These are phyloP conservation scores for Corythornis leucogaster DNA, from an alignment of 2,797 vertebrate genomes.

Conservation along the genomic window DNA sequence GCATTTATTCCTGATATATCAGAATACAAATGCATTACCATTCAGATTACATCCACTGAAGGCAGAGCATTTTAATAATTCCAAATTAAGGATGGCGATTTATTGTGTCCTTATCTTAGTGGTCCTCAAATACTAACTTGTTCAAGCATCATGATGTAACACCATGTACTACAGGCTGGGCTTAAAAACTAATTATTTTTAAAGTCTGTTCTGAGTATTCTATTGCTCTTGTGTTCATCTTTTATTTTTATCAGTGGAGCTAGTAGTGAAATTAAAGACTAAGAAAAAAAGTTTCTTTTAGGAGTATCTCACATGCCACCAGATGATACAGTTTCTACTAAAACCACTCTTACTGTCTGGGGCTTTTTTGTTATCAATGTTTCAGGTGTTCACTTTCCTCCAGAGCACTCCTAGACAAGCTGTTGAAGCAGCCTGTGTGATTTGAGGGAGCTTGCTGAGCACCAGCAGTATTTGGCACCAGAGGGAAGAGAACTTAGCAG, in stretches of 20 bases:
- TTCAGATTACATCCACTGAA: background rate
- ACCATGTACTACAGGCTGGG: background rate
- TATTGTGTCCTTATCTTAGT: background rate
- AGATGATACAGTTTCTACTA: background rate
- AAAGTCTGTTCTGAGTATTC: background rate
- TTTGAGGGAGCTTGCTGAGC: background rate
- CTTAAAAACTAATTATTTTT: background rate
- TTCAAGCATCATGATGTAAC: background rate
- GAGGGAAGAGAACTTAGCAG: background rate
- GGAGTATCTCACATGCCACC: background rate
- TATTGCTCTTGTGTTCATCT: background rate
- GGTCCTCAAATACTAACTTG: background rate
- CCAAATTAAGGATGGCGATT: background rate
- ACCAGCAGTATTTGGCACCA: background rate
- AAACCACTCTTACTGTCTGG: background rate
- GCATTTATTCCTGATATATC: background rate
- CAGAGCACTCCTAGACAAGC: background rate
- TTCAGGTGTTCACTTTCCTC: background rate
- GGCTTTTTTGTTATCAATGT: background rate
- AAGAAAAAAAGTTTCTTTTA: background rate
- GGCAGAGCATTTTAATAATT: slow-evolving; percentile 13
- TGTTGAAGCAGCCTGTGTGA: background rate
- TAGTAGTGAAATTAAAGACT: background rate
- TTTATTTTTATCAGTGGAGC: background rate
- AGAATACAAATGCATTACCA: background rate